Base-by-base conservation (phyloP, 1,140 invertebrate species). In the Macrocentrus cingulum region DNA sequence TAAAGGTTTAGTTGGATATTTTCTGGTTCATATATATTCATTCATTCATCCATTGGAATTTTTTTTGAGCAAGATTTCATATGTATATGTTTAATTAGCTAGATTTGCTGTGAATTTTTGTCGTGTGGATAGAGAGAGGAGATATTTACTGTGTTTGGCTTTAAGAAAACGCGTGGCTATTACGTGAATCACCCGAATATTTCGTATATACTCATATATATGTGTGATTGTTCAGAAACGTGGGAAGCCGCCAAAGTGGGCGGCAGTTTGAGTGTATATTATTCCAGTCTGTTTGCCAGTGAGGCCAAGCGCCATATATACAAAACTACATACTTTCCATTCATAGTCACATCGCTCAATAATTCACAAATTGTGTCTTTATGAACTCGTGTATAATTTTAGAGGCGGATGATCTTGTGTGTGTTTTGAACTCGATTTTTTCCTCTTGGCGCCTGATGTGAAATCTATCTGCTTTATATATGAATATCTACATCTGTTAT, bases 261-360 rank as follows among this genome's bases (percentile, higher is more conserved):
- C 39, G 25, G 52, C n/a, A n/a, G n/a, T n/a, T n/a, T 56, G 41
- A 39, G 42, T 52, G 51, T 45, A 42, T 41, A 59, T 59, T 64
- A 64, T 59, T 59, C 60, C 60, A 62, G 50, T 46, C 62, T 61
- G 56, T 61, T 60, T 64, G 56, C 46, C 42, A 59, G 59, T 44
- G 50, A 64, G 62, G 59, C 36, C 59, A 42, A 13, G 46, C 15
- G 39, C 51, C 32, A 23, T 22, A 46, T 45, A 25, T 23, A 55
- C 45, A 37, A 55, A 56, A 61, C 59, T 61, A n/a, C n/a, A n/a
- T n/a, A n/a, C n/a, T n/a, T n/a, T 64, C 61, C 59, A 64, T 64
- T 64, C 62, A 64, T 61, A 59, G 62, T 15, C 11, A 22, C 3
- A 19, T n/a, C 41, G n/a, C n/a, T 18, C 36, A 50, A 29, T 23